Percentiles rank a stretch among this genome's conserved stretches.
phyloP scores from a whole-genome alignment of 2,888 invertebrate species.

The Tenthredo distinguenda region DNA sequence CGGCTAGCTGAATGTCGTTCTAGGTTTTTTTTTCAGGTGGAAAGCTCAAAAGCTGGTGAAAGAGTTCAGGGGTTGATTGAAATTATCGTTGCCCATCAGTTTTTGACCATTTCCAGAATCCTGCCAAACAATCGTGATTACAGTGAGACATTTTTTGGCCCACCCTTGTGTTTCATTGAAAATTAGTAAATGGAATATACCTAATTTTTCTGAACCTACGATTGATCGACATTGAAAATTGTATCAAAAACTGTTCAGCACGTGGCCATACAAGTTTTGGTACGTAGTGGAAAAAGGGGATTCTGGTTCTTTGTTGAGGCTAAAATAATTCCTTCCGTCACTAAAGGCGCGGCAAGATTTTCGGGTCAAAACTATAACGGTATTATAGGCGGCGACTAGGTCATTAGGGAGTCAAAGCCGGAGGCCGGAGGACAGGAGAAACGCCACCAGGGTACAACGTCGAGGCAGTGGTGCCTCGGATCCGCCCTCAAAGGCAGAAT shows the following conservation, averaged over 20 bases:
- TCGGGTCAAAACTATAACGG: slow-evolving; percentile 2
- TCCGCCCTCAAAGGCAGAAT: slow-evolving; percentile 44
- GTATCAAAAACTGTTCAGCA: too few relatives aligned
- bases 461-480: slow-evolving; percentile 11
- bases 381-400: slow-evolving; percentile 38
- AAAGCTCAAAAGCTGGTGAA: background rate
- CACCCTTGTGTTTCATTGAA: background rate
- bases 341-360: slow-evolving; percentile 1
- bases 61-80: background rate
- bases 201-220: too few relatives aligned
- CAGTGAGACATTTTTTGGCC: background rate
- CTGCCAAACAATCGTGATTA: background rate
- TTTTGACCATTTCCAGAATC: background rate
- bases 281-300: background rate
- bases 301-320: slow-evolving; percentile 24
- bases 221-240: too few relatives aligned
- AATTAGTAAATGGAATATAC: too few relatives aligned
- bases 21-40: background rate
- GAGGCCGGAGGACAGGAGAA: slow-evolving; percentile 22
- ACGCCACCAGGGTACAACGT: slow-evolving; percentile 20
- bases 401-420: slow-evolving; percentile 45
- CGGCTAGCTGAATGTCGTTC: background rate
- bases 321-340: slow-evolving; percentile 3
- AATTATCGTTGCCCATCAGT: background rate
- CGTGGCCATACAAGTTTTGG: too few relatives aligned